Base-by-base conservation (phyloP, 2,113 vertebrate species). In the Cinclus cinclus region DNA sequence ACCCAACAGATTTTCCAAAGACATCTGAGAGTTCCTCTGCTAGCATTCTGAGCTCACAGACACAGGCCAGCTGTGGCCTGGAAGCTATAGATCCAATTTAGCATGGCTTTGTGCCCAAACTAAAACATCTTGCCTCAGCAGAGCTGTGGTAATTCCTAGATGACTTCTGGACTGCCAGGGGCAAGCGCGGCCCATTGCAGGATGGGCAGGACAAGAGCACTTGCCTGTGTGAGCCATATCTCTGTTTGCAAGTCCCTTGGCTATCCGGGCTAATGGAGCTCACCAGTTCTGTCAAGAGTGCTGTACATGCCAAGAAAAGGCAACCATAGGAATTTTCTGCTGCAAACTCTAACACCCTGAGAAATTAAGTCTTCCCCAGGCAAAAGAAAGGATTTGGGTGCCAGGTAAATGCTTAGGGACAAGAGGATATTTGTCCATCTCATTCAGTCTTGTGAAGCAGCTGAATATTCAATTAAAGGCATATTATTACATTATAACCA, bases 11-110 rank as follows among this genome's bases (percentile, higher is more conserved):
- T 83, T 91, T 77, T 31, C 41, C 15, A 2, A 37, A 87, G 65
- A 87, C 37, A 69, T 91, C 62, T 62, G 49, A 76, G 63, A 80
- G 49, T 21, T 91, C 53, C 58, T 87, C 82, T 90, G 67, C 70
- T 82, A 92, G 44, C 53, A 53, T 53, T 60, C 14, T 16, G 13
- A 95, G 50, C 74, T 91, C 90, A 91, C 44, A 90, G 82, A 77
- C 91, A 85, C 9, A 49, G 90, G 74, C 53, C 90, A 94, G 88
- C 90, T 83, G 92, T 30, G 58, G 49, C n/a, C 78, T 93, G 78
- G 70, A 62, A 92, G 82, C 62, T 83, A 11, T 35, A 65, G 78
- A 80, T 62, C 37, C 78, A 88, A 62, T 90, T 90, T 46, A 91
- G 20, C 50, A 35, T 94, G 95, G 85, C 85, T 65, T 47, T 53